phyloP scores from a whole-genome alignment of 2,113 vertebrate species.

The Seriola dumerili region DNA sequence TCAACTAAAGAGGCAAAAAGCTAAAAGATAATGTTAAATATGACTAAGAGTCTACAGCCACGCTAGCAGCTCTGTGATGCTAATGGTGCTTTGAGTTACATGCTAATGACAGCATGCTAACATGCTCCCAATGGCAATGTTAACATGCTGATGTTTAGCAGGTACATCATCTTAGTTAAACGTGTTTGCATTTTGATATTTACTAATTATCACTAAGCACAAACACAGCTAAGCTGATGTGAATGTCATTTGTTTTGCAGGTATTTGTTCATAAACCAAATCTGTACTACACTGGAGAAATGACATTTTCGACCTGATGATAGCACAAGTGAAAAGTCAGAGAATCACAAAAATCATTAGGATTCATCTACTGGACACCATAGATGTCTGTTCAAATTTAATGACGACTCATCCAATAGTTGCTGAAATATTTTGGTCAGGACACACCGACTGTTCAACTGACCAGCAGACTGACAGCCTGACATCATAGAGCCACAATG shows the following conservation, averaged over 20 bases:
- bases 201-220: background rate
- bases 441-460: background rate
- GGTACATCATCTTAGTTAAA: background rate
- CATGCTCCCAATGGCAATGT: background rate
- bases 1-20: background rate
- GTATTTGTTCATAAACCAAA: background rate
- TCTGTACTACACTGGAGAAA: background rate
- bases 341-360: background rate
- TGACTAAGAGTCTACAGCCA: background rate
- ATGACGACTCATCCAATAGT: background rate
- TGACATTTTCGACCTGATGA: background rate
- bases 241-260: background rate
- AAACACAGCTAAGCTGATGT: background rate
- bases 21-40: background rate
- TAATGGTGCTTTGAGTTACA: background rate
- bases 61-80: background rate
- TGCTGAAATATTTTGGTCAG: background rate
- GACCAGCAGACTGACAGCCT: background rate
- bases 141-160: background rate
- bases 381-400: background rate
- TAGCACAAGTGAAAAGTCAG: background rate
- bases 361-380: background rate
- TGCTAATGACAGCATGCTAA: background rate
- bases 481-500: background rate
- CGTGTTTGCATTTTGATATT: background rate